These are phyloP conservation scores for Agapostemon virescens DNA, from an alignment of 2,888 invertebrate species.

Conservation along the genomic window DNA sequence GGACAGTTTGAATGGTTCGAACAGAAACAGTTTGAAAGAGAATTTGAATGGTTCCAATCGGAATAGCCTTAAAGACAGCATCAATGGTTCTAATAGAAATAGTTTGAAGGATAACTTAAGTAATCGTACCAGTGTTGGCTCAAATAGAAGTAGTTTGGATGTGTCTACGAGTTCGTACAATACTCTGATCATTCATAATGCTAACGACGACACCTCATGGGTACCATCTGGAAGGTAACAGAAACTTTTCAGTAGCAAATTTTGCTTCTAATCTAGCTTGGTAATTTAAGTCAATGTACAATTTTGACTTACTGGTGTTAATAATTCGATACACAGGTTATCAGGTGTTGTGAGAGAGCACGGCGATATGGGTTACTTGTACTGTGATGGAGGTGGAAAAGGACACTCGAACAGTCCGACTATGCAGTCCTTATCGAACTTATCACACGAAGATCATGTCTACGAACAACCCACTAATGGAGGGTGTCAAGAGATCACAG, in stretches of 20 bases:
- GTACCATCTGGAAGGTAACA: slow-evolving; percentile 81
- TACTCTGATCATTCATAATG: slow-evolving; percentile 91
- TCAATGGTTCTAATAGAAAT: slow-evolving; percentile 79
- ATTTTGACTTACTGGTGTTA: slow-evolving; percentile 11
- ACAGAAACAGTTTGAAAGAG: slow-evolving; percentile 78
- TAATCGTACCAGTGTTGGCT: slow-evolving; percentile 86
- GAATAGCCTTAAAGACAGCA: slow-evolving; percentile 79
- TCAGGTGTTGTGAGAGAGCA: slow-evolving; percentile 78
- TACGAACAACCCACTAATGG: slow-evolving; percentile 76
- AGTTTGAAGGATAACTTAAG: slow-evolving; percentile 83
- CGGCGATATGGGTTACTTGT: slow-evolving; percentile 78
- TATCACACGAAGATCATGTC: slow-evolving; percentile 77
- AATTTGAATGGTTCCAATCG: slow-evolving; percentile 78
- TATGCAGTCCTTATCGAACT: slow-evolving; percentile 79
- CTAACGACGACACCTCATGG: slow-evolving; percentile 88
- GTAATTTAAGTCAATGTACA: neutral
- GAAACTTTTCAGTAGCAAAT: neutral
- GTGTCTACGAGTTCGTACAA: slow-evolving; percentile 91
- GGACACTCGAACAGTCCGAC: slow-evolving; percentile 80
- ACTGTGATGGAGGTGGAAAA: slow-evolving; percentile 78
- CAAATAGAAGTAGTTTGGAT: slow-evolving; percentile 86
- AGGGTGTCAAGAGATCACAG: slow-evolving; percentile 87
- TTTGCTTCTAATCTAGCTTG: neutral
- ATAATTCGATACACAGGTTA: slow-evolving; percentile 64
- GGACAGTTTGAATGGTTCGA: slow-evolving; percentile 77